These are phyloP conservation scores for Elanus axillaris DNA, from an alignment of 2,113 vertebrate genomes.

Conservation along the genomic window DNA sequence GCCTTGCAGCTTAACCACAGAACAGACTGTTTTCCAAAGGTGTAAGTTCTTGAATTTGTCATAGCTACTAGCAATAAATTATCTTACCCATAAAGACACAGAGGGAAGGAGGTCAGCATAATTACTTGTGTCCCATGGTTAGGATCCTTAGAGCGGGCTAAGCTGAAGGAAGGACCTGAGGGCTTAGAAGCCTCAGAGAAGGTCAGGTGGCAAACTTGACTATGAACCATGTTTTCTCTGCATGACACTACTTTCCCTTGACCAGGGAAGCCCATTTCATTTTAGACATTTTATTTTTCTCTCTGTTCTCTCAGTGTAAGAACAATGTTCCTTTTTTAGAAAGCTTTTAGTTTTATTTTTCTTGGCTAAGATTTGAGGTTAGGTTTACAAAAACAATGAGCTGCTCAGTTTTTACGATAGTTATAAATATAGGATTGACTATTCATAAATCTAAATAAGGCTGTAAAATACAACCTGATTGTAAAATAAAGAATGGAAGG, in stretches of 20 bases:
- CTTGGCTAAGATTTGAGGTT: constrained; percentile 17
- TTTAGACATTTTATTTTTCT: neutral
- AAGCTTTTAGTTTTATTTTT: constrained; percentile 28
- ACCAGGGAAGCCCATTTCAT: neutral
- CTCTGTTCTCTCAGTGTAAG: neutral
- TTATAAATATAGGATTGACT: constrained; percentile 44
- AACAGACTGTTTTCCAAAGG: neutral
- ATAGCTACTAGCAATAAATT: neutral
- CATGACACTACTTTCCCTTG: neutral
- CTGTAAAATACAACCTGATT: constrained; percentile 39
- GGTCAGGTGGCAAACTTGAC: neutral
- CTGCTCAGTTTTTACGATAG: constrained; percentile 30
- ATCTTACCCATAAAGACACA: neutral
- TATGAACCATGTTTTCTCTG: neutral
- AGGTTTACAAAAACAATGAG: constrained; percentile 52
- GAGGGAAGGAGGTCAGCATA: neutral
- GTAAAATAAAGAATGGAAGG: constrained; percentile 9
- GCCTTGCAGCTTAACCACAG: neutral
- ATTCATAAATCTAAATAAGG: constrained; percentile 56
- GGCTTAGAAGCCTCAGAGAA: neutral
- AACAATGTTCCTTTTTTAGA: neutral
- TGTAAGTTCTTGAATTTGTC: neutral
- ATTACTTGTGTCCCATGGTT: neutral
- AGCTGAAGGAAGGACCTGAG: neutral
- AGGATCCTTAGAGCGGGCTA: neutral